Percentiles rank a stretch among this genome's conserved stretches.
These are phyloP conservation scores for Selene dorsalis DNA, from an alignment of 2,797 vertebrate genomes.

Conservation along the genomic window DNA sequence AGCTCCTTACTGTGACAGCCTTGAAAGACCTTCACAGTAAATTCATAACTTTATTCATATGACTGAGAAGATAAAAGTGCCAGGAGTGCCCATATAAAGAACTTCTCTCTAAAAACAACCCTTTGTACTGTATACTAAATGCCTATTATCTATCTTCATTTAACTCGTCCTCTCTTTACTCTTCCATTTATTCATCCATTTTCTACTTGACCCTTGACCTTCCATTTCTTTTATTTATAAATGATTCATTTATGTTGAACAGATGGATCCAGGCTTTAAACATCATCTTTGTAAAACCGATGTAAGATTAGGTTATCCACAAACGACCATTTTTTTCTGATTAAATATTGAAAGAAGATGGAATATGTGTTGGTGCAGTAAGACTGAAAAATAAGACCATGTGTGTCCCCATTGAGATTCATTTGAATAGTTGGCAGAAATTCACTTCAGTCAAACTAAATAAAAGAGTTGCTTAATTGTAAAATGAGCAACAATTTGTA, in stretches of 20 bases:
- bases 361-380: not conserved
- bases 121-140: not conserved
- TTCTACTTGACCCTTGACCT: not conserved
- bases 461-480: not conserved
- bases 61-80: not conserved
- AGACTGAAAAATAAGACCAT: not conserved
- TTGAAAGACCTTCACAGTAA: constrained; percentile 15
- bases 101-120: not conserved
- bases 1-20: not conserved
- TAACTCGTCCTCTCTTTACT: not conserved
- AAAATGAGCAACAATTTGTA: not conserved
- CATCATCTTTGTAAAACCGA: not conserved
- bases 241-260: not conserved
- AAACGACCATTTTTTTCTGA: not conserved
- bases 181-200: not conserved
- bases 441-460: not conserved
- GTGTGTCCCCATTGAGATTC: not conserved
- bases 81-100: not conserved
- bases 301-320: not conserved
- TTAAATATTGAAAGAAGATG: not conserved
- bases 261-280: not conserved
- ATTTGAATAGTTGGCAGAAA: not conserved
- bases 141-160: not conserved
- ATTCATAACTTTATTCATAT: constrained; percentile 15
- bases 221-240: not conserved